These are phyloP conservation scores for Tricholaema leucomelas DNA, from an alignment of 2,113 vertebrate species.

Conservation along the genomic window DNA sequence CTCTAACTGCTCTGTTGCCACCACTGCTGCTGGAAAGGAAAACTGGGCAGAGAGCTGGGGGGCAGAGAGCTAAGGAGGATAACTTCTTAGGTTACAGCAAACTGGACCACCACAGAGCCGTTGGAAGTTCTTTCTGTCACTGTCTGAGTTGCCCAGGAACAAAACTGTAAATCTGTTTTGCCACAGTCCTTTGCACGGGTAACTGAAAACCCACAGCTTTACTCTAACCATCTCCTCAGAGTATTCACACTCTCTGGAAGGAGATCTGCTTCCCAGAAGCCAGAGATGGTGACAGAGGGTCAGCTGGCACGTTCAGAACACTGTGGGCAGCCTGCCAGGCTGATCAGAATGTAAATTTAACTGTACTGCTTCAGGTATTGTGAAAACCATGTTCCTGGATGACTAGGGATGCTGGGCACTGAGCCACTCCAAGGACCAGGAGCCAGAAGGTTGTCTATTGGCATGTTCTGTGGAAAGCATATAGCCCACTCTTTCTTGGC, in stretches of 20 bases:
- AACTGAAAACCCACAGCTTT: constrained; percentile 24
- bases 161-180: constrained; percentile 30
- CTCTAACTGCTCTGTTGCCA: constrained; percentile 19
- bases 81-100: constrained; percentile 45
- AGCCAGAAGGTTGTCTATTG: constrained; percentile 54
- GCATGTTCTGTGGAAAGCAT: constrained; percentile 46
- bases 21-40: constrained; percentile 32
- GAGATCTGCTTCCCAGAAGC: constrained; percentile 20
- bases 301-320: background rate
- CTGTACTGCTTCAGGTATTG: constrained; percentile 32
- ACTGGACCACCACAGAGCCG: constrained; percentile 31
- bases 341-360: constrained; percentile 43
- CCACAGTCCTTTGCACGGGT: constrained; percentile 29
- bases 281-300: background rate
- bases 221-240: background rate
- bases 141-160: constrained; percentile 32
- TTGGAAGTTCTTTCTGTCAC: constrained; percentile 39
- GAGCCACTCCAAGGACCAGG: background rate
- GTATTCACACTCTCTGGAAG: background rate
- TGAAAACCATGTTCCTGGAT: constrained; percentile 55
- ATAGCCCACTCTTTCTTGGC: constrained; percentile 38
- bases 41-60: constrained; percentile 1
- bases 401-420: constrained; percentile 25
- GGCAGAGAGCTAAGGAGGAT: background rate
- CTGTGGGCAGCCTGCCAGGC: background rate